Evolutionary conservation across 2,888 invertebrate genomes (phyloP), one percentile per base, ranked within the genome.

Genomic region (Lacanobia oleracea): DNA sequence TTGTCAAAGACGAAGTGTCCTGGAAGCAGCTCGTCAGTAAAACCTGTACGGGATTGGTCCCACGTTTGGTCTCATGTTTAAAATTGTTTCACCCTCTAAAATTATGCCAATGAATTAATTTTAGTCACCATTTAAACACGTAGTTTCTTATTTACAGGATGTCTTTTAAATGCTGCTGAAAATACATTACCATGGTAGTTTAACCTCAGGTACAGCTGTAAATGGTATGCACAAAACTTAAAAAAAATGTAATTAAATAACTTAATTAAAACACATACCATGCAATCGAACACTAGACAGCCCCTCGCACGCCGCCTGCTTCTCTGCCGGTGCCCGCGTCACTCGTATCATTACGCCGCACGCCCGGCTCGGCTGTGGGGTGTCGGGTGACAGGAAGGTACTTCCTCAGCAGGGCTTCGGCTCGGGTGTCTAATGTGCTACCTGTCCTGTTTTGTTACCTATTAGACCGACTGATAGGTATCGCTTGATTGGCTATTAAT

Each of bases 391-490:
- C 93, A 91, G 94, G 93, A 93, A 91, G 91, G 88, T 87, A 87
- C 91, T 91, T 91, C 92, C 92, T 91, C 87, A 56, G 88, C 85
- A 84, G 90, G 95, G 95, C 94, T 94, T 94, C 94, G 86, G 88
- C 90, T 92, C 92, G 86, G 86, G 87, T 91, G 85, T 91, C 93
- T 93, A 94, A 94, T 94, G 90, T 91, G 88, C 89, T 83, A 79
- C 71, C 75, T 73, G 81, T 79, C 81, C 81, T 82, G 85, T 85
- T 84, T 85, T 77, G 71, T 79, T 75, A 70, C 21, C 66, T 37
- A 67, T 57, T 72, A 65, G 63, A 67, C 40, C 45, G 54, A 2
- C 27, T 75, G 23, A 79, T 76, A 75, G 63, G 51, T 60, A 57
- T 51, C 56, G 76, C 45, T 67, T 75, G 54, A 74, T 74, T 77